Evolutionary conservation across 2,797 vertebrate genomes (phyloP), one percentile per base, ranked within the genome.

Genomic region (Muscicapa striata): DNA sequence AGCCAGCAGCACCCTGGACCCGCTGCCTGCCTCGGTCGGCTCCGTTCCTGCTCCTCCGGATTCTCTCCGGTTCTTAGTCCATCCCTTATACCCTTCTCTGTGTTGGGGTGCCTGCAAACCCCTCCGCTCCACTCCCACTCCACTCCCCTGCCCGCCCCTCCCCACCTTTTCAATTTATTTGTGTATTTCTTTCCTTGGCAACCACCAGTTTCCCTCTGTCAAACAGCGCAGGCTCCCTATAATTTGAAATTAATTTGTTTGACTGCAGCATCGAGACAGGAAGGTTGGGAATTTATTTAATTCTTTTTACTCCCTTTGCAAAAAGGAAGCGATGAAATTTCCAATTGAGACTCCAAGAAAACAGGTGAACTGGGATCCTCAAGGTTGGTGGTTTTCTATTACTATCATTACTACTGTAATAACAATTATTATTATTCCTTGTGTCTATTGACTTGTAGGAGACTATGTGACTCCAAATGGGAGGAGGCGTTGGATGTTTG

Each of bases 351-450:
- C 97, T 97, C 99, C 98, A 95, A 98, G 98, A 95, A 99, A 99
- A 98, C 99, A 99, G 98, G 99, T 99, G 97, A 99, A 99, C 98
- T 99, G 99, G 99, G 98, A 99, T 97, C 98, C 98, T 83, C 98
- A 99, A 99, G 99, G 99, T 99, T 97, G 97, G 99, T 99, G 95
- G 61, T 90, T 95, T 84, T 89, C 76, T 96, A 93, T 97, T 97
- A 74, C 92, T 96, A 90, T 84, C 26, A 61, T 91, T 91, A 57
- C 84, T 91, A 32, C 58, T 2, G 57, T 91, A 88, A 86, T 84
- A 90, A 57, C 62, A 84, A 87, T 88, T 75, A 87, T 93, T 90
- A 88, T 93, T 86, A 29, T 90, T 90, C 80, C 86, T 73, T 89
- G 77, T 69, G n/a, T 59, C 48, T 93, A 13, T 83, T 92, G 79